Evolutionary conservation across 2,113 vertebrate genomes (phyloP).

Genomic region (Colistium nudipinnis): DNA sequence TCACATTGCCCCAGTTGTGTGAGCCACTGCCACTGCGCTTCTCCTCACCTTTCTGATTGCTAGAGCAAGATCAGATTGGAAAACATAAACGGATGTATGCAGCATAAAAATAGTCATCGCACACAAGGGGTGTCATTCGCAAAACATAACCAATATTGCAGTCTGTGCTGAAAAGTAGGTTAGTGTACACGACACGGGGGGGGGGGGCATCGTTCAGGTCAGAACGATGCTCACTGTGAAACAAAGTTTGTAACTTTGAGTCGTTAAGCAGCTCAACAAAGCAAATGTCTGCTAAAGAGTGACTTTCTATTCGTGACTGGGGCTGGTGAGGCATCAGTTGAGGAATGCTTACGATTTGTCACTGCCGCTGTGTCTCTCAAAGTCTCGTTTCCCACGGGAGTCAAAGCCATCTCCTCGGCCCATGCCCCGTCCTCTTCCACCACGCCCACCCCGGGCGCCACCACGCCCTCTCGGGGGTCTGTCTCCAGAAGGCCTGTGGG

Average conservation of each 20-base stretch:
- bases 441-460: conserved; percentile 88
- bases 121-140: neutral
- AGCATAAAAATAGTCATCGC: neutral
- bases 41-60: conserved; percentile 94
- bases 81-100: neutral
- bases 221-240: neutral
- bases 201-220: neutral
- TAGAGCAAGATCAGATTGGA: conserved; percentile 76
- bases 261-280: neutral
- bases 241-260: neutral
- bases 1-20: conserved; percentile 98
- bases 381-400: conserved; percentile 96
- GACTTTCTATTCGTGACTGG: neutral
- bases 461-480: conserved; percentile 93
- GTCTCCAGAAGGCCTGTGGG: conserved; percentile 87
- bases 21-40: conserved; percentile 93
- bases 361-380: conserved; percentile 95
- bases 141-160: neutral
- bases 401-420: conserved; percentile 96
- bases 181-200: neutral
- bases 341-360: conserved; percentile 92
- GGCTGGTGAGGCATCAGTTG: neutral
- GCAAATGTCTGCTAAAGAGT: neutral
- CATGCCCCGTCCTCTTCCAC: conserved; percentile 92
- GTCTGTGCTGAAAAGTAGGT: neutral